Evolutionary conservation across 2,888 invertebrate species (phyloP).

Genomic region (Andrena haemorrhoa): DNA sequence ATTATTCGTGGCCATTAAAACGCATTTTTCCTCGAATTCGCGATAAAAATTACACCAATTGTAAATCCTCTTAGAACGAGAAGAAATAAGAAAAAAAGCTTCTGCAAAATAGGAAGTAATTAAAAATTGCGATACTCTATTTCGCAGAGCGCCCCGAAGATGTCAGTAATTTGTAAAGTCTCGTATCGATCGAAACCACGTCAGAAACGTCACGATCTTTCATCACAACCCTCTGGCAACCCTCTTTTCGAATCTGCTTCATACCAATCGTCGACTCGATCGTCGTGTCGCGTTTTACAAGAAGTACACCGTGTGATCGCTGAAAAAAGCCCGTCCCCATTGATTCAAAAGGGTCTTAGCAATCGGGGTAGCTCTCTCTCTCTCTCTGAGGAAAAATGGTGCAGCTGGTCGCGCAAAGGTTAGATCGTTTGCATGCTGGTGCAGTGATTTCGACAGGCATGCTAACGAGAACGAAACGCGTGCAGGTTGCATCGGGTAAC

Average conservation of each 20-base stretch:
- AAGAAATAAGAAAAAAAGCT: background rate
- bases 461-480: conserved; percentile 71
- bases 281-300: background rate
- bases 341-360: background rate
- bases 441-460: conserved; percentile 69
- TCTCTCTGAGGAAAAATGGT: conserved; percentile 21
- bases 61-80: background rate
- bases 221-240: background rate
- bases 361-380: background rate
- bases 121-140: background rate
- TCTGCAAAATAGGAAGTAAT: background rate
- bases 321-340: background rate
- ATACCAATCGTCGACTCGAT: background rate
- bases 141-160: background rate
- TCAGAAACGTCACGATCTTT: background rate
- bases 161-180: background rate
- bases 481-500: conserved; percentile 69
- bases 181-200: background rate
- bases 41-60: background rate
- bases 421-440: conserved; percentile 71
- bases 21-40: background rate
- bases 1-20: conserved; percentile 3
- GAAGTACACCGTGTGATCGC: background rate
- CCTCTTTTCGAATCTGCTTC: background rate
- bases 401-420: conserved; percentile 31